phyloP scores from a whole-genome alignment of 2,888 invertebrate genomes.

The Chrysolina americana region DNA sequence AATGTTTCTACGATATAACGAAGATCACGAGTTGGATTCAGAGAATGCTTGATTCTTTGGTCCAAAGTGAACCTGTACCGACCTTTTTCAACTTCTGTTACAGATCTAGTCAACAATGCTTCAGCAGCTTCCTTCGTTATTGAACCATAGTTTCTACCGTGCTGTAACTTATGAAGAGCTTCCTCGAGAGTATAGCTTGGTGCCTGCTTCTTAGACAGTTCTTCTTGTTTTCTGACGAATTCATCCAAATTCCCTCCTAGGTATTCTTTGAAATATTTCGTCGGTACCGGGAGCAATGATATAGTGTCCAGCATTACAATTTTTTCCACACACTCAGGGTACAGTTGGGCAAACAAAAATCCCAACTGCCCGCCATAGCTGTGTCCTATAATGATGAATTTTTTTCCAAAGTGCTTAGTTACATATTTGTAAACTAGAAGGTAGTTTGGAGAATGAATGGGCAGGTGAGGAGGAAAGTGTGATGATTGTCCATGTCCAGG shows the following conservation, averaged over 20 bases:
- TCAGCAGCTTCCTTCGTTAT: conserved; percentile 70
- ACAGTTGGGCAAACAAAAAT: conserved; percentile 64
- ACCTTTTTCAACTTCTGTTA: conserved; percentile 59
- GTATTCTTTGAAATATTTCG: conserved; percentile 55
- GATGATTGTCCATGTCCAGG: conserved; percentile 76
- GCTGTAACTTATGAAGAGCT: conserved; percentile 70
- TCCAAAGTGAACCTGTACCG: conserved; percentile 74
- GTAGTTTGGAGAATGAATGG: conserved; percentile 68
- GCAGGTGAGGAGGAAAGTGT: conserved; percentile 67
- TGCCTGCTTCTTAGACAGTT: conserved; percentile 51
- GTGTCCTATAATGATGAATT: conserved; percentile 64
- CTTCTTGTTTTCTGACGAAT: conserved; percentile 62
- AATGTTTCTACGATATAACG: conserved; percentile 63
- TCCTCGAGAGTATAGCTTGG: conserved; percentile 69
- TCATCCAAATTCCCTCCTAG: conserved; percentile 66
- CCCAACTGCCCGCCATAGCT: conserved; percentile 72
- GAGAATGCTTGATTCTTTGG: conserved; percentile 68
- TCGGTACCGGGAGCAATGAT: conserved; percentile 56
- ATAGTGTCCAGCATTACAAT: conserved; percentile 69
- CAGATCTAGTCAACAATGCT: conserved; percentile 69
- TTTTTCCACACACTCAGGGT: conserved; percentile 68
- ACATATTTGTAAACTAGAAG: conserved; percentile 63
- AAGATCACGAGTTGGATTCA: conserved; percentile 64
- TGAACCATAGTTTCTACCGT: conserved; percentile 63
- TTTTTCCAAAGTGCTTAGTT: conserved; percentile 57